Evolutionary conservation across 2,888 invertebrate species (phyloP).

Genomic region (Dexiosoma caninum): DNA sequence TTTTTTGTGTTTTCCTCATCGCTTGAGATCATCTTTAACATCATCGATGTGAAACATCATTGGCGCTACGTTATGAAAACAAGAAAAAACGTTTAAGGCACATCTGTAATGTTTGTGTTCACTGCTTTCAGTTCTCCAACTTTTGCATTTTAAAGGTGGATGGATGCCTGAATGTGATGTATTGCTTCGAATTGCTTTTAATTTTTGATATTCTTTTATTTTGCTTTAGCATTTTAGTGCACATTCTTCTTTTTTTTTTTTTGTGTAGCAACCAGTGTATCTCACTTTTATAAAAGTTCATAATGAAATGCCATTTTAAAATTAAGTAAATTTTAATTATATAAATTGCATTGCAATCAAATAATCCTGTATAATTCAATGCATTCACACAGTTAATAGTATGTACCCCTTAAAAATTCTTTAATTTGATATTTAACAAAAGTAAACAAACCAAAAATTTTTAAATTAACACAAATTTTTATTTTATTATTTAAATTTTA

Average conservation of each 20-base stretch:
- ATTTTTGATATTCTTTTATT: conserved; percentile 25
- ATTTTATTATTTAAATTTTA: too few relatives aligned
- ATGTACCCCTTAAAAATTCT: too few relatives aligned
- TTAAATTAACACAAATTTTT: too few relatives aligned
- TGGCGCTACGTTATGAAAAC: conserved; percentile 58
- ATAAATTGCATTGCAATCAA: too few relatives aligned
- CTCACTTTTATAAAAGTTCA: conserved; percentile 31
- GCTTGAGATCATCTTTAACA: conserved; percentile 62
- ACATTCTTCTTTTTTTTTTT: conserved; percentile 29
- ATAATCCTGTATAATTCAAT: too few relatives aligned
- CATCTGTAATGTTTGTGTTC: conserved; percentile 27
- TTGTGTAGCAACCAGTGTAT: not conserved
- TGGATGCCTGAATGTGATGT: conserved; percentile 26
- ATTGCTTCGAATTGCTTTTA: conserved; percentile 22
- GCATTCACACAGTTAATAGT: too few relatives aligned
- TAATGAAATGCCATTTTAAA: conserved; percentile 33
- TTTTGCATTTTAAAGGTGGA: conserved; percentile 33
- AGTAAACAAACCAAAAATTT: too few relatives aligned
- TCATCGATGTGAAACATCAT: conserved; percentile 61
- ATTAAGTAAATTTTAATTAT: conserved; percentile 22
- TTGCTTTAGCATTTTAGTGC: too few relatives aligned
- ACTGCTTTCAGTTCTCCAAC: not conserved
- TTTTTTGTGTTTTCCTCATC: not conserved
- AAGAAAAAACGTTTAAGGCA: not conserved
- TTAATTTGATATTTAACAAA: too few relatives aligned